Conservation (phyloP, 1,140 invertebrate genomes). For the Apolygus lucorum region DNA sequence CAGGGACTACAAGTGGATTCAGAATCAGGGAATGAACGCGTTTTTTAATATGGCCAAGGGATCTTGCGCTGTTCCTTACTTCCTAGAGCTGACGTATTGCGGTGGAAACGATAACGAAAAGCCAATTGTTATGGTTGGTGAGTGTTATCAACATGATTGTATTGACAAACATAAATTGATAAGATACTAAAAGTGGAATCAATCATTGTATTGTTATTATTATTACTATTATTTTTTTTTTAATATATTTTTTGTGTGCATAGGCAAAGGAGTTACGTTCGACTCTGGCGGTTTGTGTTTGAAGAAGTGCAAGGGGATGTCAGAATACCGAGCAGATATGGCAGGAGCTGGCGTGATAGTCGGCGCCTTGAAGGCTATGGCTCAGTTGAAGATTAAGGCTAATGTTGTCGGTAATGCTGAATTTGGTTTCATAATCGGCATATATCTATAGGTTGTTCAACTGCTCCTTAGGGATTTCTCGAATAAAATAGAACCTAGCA, state of each 20-base stretch:
- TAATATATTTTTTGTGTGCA: no score
- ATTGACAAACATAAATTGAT: no score
- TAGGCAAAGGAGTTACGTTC: constrained; percentile 77
- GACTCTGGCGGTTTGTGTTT: constrained; percentile 80
- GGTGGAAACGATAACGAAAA: constrained; percentile 34
- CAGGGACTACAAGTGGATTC: constrained; percentile 45
- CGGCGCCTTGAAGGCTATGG: constrained; percentile 57
- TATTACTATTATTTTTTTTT: no score
- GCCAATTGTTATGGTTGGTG: constrained; percentile 39
- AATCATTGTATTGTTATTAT: no score
- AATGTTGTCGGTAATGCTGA: constrained; percentile 62
- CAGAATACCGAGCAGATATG: constrained; percentile 82
- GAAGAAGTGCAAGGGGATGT: constrained; percentile 64
- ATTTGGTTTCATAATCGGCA: no score
- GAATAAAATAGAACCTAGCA: no score
- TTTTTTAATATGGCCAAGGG: constrained; percentile 47
- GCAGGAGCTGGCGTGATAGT: constrained; percentile 74
- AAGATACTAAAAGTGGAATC: no score
- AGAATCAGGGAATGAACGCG: constrained; percentile 46
- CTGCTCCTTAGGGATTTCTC: no score
- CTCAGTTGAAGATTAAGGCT: constrained; percentile 57
- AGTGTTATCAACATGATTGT: no score
- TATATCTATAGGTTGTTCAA: no score
- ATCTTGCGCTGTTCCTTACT: constrained; percentile 45
- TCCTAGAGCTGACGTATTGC: constrained; percentile 44